These are phyloP conservation scores for Serilophus lunatus DNA, from an alignment of 2,113 vertebrate genomes.

Conservation along the genomic window DNA sequence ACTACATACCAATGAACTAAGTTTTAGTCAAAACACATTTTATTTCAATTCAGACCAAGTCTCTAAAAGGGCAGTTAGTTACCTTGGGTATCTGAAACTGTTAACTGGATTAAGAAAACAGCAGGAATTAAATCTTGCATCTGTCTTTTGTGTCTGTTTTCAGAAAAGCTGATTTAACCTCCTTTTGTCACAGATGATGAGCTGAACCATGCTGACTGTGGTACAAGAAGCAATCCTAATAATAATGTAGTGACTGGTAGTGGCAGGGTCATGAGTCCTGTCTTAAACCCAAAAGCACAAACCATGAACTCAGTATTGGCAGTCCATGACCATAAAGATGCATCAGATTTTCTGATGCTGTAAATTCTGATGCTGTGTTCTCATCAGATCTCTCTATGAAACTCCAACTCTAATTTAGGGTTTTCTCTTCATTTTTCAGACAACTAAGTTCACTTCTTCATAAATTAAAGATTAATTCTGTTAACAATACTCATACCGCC, in stretches of 20 bases:
- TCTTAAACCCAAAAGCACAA: neutral
- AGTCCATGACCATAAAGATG: neutral
- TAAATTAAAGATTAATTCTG: neutral
- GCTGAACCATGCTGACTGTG: neutral
- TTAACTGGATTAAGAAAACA: neutral
- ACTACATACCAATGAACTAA: neutral
- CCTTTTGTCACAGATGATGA: neutral
- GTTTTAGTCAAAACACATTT: neutral
- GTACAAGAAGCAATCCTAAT: neutral
- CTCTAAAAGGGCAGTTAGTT: neutral
- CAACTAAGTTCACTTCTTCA: neutral
- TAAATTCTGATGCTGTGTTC: neutral
- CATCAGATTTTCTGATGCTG: neutral
- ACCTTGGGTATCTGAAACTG: neutral
- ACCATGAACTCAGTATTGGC: neutral
- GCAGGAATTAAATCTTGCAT: neutral
- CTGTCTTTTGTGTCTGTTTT: neutral
- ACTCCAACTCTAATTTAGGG: neutral
- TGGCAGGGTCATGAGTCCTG: neutral
- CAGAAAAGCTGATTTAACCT: neutral
- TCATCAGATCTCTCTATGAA: neutral
- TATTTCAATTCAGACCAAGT: neutral
- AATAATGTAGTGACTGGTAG: neutral
- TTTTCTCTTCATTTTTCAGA: neutral
- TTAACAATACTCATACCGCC: neutral